phyloP scores from a whole-genome alignment of 2,797 vertebrate genomes.

The Labeo calbasu region DNA sequence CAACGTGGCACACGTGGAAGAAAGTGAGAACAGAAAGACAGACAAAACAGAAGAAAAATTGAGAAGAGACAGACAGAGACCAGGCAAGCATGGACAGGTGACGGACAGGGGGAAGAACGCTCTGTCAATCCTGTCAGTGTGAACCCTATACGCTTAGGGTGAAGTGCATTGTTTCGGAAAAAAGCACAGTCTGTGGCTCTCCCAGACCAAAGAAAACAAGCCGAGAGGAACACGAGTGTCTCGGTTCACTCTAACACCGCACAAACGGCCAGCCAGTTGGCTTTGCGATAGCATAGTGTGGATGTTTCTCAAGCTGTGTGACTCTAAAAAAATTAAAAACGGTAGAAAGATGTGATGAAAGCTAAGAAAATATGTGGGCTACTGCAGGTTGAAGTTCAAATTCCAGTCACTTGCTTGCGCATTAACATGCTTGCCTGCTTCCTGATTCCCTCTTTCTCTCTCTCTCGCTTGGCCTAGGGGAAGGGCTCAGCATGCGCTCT shows the following conservation, averaged over 20 bases:
- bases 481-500: conserved; percentile 60
- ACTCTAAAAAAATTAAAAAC: conserved; percentile 53
- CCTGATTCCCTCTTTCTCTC: conserved; percentile 36
- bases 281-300: conserved; percentile 45
- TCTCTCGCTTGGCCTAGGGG: conserved; percentile 35
- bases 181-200: conserved; percentile 48
- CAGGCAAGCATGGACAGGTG: conserved; percentile 10
- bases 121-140: conserved; percentile 47
- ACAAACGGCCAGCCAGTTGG: conserved; percentile 33
- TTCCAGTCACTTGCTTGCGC: conserved; percentile 38
- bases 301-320: conserved; percentile 54
- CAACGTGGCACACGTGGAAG: conserved; percentile 31
- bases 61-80: conserved; percentile 18
- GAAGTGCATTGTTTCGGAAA: conserved; percentile 50
- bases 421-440: conserved; percentile 41
- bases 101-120: background rate
- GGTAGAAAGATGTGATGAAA: conserved; percentile 52
- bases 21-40: conserved; percentile 46
- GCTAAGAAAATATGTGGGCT: conserved; percentile 51
- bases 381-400: conserved; percentile 47
- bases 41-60: conserved; percentile 31
- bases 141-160: conserved; percentile 41
- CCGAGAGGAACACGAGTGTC: conserved; percentile 48
- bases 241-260: conserved; percentile 18
- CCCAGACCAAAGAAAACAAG: conserved; percentile 49